A percentile compares a stretch with the other conserved stretches of the same genome.
Conservation (phyloP, 2,113 vertebrate species). For the Crocuta crocuta region DNA sequence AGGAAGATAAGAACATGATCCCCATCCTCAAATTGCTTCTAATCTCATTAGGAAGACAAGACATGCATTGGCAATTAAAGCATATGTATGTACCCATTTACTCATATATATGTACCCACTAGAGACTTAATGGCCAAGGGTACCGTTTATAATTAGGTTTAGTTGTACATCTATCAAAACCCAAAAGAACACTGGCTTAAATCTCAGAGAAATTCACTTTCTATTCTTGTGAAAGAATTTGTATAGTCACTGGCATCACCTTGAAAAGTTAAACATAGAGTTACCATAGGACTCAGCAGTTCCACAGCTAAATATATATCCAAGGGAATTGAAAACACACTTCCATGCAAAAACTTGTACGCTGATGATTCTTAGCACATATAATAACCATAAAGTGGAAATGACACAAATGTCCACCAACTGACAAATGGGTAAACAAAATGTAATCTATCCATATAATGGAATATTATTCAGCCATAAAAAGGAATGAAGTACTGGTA, state of each 20-base stretch:
- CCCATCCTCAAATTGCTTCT: background rate
- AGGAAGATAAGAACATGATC: background rate
- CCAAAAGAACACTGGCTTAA: background rate
- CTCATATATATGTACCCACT: background rate
- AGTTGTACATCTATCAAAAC: background rate
- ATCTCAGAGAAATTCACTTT: background rate
- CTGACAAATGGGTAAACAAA: background rate
- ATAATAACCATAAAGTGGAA: background rate
- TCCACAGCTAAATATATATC: background rate
- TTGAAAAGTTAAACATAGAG: background rate
- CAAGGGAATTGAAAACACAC: background rate
- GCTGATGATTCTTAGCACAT: background rate
- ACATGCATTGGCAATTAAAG: background rate
- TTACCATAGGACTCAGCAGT: background rate
- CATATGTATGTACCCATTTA: background rate
- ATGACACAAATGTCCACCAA: background rate
- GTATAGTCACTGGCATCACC: background rate
- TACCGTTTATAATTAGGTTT: background rate
- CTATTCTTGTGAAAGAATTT: background rate
- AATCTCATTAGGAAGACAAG: background rate
- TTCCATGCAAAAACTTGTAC: background rate
- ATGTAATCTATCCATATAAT: background rate
- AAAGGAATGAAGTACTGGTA: background rate
- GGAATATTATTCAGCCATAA: background rate
- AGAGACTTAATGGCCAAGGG: background rate